phyloP scores from a whole-genome alignment of 2,888 invertebrate genomes.

The Dasypolia templi region DNA sequence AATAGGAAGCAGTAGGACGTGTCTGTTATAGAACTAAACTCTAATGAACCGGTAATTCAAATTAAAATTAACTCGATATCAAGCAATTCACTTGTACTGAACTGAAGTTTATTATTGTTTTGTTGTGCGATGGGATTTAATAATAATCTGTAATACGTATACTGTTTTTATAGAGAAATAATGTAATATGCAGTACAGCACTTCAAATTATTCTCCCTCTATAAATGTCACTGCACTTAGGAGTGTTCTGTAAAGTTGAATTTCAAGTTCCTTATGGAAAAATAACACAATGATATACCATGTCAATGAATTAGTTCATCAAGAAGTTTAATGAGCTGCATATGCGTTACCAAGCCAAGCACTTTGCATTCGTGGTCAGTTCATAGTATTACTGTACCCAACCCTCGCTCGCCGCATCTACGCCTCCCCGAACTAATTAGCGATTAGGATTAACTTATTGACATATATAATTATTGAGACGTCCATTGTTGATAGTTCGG shows the following conservation, averaged over 20 bases:
- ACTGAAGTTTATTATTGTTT: background rate
- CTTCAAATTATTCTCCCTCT: background rate
- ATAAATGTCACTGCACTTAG: background rate
- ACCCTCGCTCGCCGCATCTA: background rate
- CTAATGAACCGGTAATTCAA: background rate
- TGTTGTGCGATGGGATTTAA: background rate
- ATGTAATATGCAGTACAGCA: background rate
- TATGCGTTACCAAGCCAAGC: background rate
- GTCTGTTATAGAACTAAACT: background rate
- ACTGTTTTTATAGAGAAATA: background rate
- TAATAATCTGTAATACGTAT: background rate
- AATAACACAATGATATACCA: background rate
- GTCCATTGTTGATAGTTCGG: background rate
- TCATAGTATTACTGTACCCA: slow-evolving; percentile 13
- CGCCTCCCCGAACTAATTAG: slow-evolving; percentile 34
- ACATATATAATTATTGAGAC: slow-evolving; percentile 28
- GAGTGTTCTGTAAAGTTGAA: too few relatives aligned
- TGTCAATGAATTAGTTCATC: background rate
- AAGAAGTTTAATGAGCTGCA: background rate
- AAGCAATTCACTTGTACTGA: background rate
- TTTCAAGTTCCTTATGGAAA: too few relatives aligned
- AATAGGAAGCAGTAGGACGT: background rate
- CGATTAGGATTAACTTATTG: slow-evolving; percentile 34
- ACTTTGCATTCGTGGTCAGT: slow-evolving; percentile 32
- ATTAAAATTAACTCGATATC: background rate